Evolutionary conservation across 1,140 invertebrate genomes (phyloP), one percentile per base, ranked within the genome.

Genomic region (Drosophila kikkawai): DNA sequence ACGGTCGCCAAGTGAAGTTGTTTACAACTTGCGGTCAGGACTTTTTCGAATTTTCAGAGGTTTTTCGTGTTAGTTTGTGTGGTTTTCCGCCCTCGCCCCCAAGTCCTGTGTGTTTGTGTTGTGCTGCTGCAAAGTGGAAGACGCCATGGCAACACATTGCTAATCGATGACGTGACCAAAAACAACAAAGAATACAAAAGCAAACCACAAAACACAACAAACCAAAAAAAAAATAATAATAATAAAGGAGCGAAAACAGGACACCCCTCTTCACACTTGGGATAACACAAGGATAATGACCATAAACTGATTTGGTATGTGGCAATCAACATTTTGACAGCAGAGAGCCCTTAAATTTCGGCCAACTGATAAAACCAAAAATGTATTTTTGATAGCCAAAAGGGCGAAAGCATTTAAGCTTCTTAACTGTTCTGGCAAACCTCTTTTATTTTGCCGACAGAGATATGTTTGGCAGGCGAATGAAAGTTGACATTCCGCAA

Each of bases 201-300:
- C 37, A 55, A 45, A 41, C 44, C 32, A 64, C 44, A 58, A 58
- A 76, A 29, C 29, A 42, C 17, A 74, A 73, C 13, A 17, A 41
- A 37, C 3, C 53, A 44, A 34, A 47, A 15, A 61, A 51, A 44
- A 44, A 26, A 44, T 2, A 13, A 17, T 55, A 29, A 29, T 29
- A 29, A 29, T 29, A 29, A 29, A 11, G 17, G 29, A 37, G 6
- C 19, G 39, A 42, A 48, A 37, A 41, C 55, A 11, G 13, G 53
- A 56, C 48, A 36, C 69, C 68, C 50, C 36, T 44, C 61, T 47
- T 47, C 56, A 77, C 75, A 68, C 41, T 76, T 79, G 91, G 90
- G 88, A 91, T 91, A 91, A 90, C 70, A 84, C 76, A 88, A 88
- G 91, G 83, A 92, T 92, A 92, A 92, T 91, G 91, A 83, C 86